Evolutionary conservation across 92 coral and sea anemone genomes (phyloP).

Genomic region (Porites rus): DNA sequence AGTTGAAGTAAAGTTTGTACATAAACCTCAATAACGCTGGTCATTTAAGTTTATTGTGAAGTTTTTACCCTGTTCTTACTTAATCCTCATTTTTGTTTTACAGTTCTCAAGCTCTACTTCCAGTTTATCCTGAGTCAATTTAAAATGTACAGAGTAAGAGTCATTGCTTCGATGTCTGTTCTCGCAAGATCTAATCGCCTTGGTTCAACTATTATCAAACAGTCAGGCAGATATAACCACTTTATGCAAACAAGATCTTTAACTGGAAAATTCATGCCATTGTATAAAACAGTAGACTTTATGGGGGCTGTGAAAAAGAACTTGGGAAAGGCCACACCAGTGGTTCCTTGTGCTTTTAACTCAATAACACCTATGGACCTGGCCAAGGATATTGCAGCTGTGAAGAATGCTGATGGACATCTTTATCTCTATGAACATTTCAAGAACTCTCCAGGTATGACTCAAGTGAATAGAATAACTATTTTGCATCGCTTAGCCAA

Average conservation of each 20-base stretch:
- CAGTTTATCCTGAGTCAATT: not conserved
- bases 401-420: conserved; percentile 23
- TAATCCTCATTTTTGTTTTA: not conserved
- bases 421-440: conserved; percentile 21
- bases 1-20: no score
- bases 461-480: conserved; percentile 35
- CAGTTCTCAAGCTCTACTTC: not conserved
- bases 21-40: not conserved
- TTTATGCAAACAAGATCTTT: conserved; percentile 5
- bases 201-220: not conserved
- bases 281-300: not conserved
- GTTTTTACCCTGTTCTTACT: not conserved
- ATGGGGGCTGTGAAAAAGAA: not conserved
- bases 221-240: not conserved
- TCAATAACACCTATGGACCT: conserved; percentile 18
- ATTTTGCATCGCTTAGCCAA: conserved; percentile 37
- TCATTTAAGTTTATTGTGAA: no score
- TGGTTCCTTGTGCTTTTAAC: not conserved
- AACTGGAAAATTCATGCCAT: not conserved
- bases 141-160: not conserved
- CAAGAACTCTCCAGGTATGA: conserved; percentile 42
- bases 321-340: not conserved
- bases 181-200: not conserved
- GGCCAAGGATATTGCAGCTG: conserved; percentile 27
- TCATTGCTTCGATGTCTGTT: not conserved